phyloP scores from a whole-genome alignment of 2,797 vertebrate genomes.

The Antrozous pallidus region DNA sequence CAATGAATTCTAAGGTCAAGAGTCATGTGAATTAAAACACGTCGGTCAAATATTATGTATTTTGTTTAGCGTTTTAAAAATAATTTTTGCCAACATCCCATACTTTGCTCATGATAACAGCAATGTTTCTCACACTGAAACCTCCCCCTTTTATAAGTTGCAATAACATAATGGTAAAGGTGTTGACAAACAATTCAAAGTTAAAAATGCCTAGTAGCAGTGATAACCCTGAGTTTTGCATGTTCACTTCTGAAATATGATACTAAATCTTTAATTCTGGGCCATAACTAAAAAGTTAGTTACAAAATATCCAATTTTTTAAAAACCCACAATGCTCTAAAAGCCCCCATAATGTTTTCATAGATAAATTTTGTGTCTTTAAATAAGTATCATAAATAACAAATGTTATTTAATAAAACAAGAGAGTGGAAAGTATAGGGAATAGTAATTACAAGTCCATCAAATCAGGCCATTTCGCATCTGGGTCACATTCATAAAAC shows the following conservation, averaged over 20 bases:
- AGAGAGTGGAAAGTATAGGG: background rate
- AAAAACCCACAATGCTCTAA: background rate
- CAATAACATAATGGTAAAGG: background rate
- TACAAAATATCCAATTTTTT: background rate
- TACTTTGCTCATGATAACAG: conserved; percentile 43
- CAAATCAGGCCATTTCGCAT: background rate
- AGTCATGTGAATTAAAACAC: conserved; percentile 42
- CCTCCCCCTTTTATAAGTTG: conserved; percentile 35
- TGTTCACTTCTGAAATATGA: background rate
- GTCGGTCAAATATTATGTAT: conserved; percentile 30
- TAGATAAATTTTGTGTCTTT: background rate
- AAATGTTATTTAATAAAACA: background rate
- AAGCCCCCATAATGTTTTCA: background rate
- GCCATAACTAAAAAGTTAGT: background rate
- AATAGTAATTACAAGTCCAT: background rate
- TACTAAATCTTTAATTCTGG: background rate
- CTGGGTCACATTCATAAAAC: background rate
- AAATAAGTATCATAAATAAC: background rate
- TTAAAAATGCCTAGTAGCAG: background rate
- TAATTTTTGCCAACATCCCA: conserved; percentile 25
- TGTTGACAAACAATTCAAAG: conserved; percentile 29
- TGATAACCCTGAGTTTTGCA: background rate
- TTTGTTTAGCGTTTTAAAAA: background rate
- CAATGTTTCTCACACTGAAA: conserved; percentile 11
- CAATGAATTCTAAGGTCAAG: background rate